Evolutionary conservation across 2,113 vertebrate species (phyloP), one percentile per base, ranked within the genome.

Genomic region (Gracilinanus agilis): DNA sequence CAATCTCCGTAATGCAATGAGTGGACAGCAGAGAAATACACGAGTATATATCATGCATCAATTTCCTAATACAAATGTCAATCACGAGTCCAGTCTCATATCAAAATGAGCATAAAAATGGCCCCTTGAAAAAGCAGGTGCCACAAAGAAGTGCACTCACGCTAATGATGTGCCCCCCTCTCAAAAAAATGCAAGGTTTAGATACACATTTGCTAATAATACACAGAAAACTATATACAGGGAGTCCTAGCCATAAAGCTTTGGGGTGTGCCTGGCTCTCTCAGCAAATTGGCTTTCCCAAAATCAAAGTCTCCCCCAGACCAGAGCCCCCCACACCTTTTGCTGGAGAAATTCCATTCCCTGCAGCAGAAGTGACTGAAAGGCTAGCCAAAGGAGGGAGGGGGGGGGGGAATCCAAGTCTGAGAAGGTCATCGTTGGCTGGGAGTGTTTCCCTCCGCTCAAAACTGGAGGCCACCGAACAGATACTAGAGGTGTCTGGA

Each of bases 21-120:
- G 91, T 94, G 93, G 92, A 96, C 12, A 0, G 93, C 67, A 95
- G 97, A 96, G 97, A 91, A 96, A 91, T 83, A 93, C 94, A 95
- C 90, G 95, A 88, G 94, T 25, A 94, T 5, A 94, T 90, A 67
- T 98, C 98, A 95, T 95, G 97, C 97, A 88, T 95, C 83, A 88
- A 94, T 97, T 96, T 90, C 97, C 94, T 92, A 96, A 94, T 98
- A 98, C 97, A 98, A 98, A 98, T 94, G 95, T 94, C 97, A 92
- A 91, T 93, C 95, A 93, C 25, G 98, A 97, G 97, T 97, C 89
- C 93, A 96, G 98, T 90, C 96, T 97, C 97, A 19, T 95, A 97
- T 96, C 97, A 95, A 98, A 96, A 97, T 98, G 98, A 98, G 97
- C 98, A 97, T 98, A 98, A 98, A 98, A 98, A 98, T 97, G 97